Evolutionary conservation across 2,888 invertebrate genomes (phyloP), one percentile per base, ranked within the genome.

Genomic region (Prenolepis imparis): DNA sequence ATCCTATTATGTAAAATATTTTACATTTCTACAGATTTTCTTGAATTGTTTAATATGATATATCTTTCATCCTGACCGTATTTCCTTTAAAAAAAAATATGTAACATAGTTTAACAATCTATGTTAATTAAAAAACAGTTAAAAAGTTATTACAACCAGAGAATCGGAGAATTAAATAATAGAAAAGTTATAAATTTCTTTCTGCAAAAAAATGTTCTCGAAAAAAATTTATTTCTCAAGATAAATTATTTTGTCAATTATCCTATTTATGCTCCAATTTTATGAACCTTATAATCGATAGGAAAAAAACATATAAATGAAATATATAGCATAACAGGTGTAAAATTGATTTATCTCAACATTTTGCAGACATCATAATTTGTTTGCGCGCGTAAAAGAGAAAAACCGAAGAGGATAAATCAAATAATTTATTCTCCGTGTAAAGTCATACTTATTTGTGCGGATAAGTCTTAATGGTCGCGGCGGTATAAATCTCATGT

Each of bases 381-480:
- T 78, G 57, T 78, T 44, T n/a, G 32, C 44, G 70, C 44, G 36
- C 59, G 24, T 44, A 59, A 78, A 52, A 67, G 67, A 21, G 3
- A 28, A 52, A 67, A 80, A 21, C 48, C 55, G n/a, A 82, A 67
- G 52, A 59, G 61, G 66, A 80, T 78, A 61, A 61, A 83, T 61
- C 63, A 36, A 28, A 21, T 39, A 61, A 68, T 63, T 83, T 63
- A 83, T 68, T 82, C 41, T 8, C 44, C n/a, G 36, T 52, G 64
- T 67, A 83, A 83, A 83, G 68, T 68, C 57, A 57, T 68, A 83
- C 66, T 84, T 84, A 84, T 83, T 84, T 77, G 84, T 66, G 57
- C 77, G 82, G 59, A 82, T 85, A 84, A 85, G 84, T 77, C 85
- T 82, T 75, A 68, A 67, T 66, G 28, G 74, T 28, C 21, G 66